A percentile compares a stretch with the other conserved stretches of the same genome.
Evolutionary conservation across 2,113 vertebrate genomes (phyloP).

Genomic region (Aphyosemion australe): DNA sequence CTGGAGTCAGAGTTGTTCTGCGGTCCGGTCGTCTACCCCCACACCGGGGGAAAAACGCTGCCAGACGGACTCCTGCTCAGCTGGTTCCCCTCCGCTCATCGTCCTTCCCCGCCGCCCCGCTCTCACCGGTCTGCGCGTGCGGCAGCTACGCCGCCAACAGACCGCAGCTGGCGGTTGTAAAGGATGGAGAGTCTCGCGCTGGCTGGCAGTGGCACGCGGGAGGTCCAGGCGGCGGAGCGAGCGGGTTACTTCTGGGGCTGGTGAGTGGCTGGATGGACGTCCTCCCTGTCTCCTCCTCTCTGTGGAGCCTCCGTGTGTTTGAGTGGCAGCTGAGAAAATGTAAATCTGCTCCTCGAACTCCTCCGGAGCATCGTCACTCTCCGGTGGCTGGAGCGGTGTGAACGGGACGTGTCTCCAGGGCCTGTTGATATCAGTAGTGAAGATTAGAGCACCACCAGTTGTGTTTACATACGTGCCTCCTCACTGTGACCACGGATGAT

Average conservation of each 20-base stretch:
- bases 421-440: constrained; percentile 58
- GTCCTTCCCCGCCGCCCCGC: constrained; percentile 32
- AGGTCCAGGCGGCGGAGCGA: constrained; percentile 56
- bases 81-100: neutral
- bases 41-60: constrained; percentile 79
- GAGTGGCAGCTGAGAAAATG: constrained; percentile 30
- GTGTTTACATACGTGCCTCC: constrained; percentile 34
- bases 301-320: constrained; percentile 23
- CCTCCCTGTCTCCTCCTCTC: constrained; percentile 38
- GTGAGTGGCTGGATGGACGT: constrained; percentile 43
- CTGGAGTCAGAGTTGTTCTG: constrained; percentile 1
- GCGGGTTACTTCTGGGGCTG: constrained; percentile 34
- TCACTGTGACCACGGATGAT: neutral
- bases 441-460: constrained; percentile 21
- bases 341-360: constrained; percentile 22
- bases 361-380: constrained; percentile 36
- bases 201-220: constrained; percentile 36
- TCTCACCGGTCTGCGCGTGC: constrained; percentile 39
- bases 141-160: constrained; percentile 24
- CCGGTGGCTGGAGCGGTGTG: constrained; percentile 23
- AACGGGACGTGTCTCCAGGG: constrained; percentile 40
- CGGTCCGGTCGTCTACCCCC: no score
- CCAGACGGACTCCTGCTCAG: constrained; percentile 68
- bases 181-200: constrained; percentile 47
- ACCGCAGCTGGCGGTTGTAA: constrained; percentile 22